These are phyloP conservation scores for Galaxias olidus DNA, from an alignment of 2,797 vertebrate genomes.

Conservation along the genomic window DNA sequence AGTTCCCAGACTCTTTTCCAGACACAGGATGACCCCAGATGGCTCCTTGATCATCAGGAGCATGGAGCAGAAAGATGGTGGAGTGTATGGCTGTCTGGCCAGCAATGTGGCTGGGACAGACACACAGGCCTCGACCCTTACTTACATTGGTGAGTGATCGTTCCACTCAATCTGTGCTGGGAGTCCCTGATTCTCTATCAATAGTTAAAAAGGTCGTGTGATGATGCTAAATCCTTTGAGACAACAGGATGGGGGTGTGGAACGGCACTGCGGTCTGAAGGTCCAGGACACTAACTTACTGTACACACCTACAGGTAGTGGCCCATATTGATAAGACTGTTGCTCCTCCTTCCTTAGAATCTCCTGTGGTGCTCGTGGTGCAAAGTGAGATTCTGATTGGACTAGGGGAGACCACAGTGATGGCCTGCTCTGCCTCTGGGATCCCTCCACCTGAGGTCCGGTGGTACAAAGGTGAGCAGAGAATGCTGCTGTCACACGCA, in stretches of 20 bases:
- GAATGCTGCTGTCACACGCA: not conserved
- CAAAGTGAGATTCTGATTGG: constrained; percentile 85
- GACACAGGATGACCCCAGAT: constrained; percentile 84
- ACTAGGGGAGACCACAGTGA: constrained; percentile 83
- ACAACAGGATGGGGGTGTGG: no score
- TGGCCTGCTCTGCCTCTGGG: constrained; percentile 89
- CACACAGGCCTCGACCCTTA: constrained; percentile 78
- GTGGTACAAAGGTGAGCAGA: constrained; percentile 93
- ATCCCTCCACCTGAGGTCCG: constrained; percentile 84
- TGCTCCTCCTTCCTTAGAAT: constrained; percentile 70
- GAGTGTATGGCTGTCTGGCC: constrained; percentile 91
- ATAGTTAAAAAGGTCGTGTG: no score
- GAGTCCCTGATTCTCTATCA: no score
- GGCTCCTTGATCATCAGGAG: constrained; percentile 86
- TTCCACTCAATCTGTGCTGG: not conserved
- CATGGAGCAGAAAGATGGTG: constrained; percentile 80
- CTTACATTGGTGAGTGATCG: constrained; percentile 80
- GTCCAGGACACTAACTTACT: not conserved
- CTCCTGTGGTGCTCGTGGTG: constrained; percentile 80
- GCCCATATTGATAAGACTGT: no score
- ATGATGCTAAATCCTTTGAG: no score
- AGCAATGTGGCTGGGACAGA: constrained; percentile 90
- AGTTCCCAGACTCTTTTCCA: constrained; percentile 43
- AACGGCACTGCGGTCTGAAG: not conserved
- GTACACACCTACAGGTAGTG: not conserved